These are phyloP conservation scores for Meloidogyne floridensis DNA, from an alignment of 1,140 invertebrate genomes.

Conservation along the genomic window DNA sequence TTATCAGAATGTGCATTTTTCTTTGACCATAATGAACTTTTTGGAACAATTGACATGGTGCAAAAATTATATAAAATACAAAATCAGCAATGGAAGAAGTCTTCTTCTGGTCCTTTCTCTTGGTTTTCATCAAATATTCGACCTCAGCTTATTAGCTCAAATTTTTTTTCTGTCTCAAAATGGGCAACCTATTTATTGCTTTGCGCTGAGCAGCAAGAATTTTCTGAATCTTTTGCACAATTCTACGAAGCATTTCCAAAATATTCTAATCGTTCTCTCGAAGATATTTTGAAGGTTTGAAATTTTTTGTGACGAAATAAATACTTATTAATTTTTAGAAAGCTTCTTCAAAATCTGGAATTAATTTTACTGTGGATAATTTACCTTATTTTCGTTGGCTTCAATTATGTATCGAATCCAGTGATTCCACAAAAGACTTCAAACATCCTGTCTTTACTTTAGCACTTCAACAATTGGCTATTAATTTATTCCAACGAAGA, in stretches of 20 bases:
- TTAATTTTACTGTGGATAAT: slow-evolving; percentile 34
- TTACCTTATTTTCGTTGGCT: slow-evolving; percentile 46
- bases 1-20: slow-evolving; percentile 31
- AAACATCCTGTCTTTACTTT: slow-evolving; percentile 41
- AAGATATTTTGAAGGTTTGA: slow-evolving; percentile 39
- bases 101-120: slow-evolving; percentile 39
- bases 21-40: slow-evolving; percentile 34
- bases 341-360: slow-evolving; percentile 37
- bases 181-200: slow-evolving; percentile 48
- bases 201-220: slow-evolving; percentile 30
- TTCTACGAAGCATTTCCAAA: slow-evolving; percentile 26
- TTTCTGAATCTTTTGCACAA: slow-evolving; percentile 26
- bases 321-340: slow-evolving; percentile 31
- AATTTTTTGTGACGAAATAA: neutral
- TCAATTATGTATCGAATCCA: slow-evolving; percentile 29
- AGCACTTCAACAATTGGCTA: slow-evolving; percentile 42
- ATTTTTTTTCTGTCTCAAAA: slow-evolving; percentile 31
- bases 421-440: neutral
- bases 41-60: slow-evolving; percentile 41
- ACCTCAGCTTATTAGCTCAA: slow-evolving; percentile 35
- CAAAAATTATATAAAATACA: slow-evolving; percentile 35
- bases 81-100: slow-evolving; percentile 40
- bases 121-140: slow-evolving; percentile 47
- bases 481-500: slow-evolving; percentile 34
- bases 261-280: slow-evolving; percentile 39